These are phyloP conservation scores for Tinamus major DNA, from an alignment of 2,797 vertebrate genomes.

Conservation along the genomic window DNA sequence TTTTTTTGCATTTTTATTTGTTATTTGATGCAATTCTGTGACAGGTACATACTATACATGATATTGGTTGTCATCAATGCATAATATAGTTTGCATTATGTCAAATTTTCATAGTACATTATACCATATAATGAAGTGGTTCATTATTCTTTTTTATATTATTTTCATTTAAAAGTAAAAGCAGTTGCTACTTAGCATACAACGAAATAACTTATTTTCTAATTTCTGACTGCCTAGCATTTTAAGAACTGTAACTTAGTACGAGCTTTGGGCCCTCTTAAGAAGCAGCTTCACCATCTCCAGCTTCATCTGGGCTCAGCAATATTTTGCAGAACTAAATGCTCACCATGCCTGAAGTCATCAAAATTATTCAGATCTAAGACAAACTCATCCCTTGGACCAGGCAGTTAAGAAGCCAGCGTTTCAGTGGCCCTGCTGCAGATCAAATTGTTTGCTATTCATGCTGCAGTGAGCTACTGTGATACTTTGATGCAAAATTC, in stretches of 20 bases:
- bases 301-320: background rate
- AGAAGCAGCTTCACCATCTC: background rate
- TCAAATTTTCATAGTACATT: background rate
- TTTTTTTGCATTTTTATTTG: background rate
- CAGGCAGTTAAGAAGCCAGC: background rate
- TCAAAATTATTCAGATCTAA: background rate
- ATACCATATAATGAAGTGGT: background rate
- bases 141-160: background rate
- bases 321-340: background rate
- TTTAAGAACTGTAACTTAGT: background rate
- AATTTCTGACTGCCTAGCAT: background rate
- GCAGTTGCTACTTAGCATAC: background rate
- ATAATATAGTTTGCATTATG: background rate
- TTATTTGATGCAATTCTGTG: background rate
- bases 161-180: background rate
- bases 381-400: background rate
- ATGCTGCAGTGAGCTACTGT: background rate
- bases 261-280: background rate
- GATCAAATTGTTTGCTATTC: background rate
- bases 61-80: background rate
- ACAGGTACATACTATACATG: background rate
- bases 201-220: background rate
- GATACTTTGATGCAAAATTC: slow-evolving; percentile 12
- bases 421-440: background rate
- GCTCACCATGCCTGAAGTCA: background rate